These are phyloP conservation scores for Mohoua ochrocephala DNA, from an alignment of 2,113 vertebrate genomes.

Conservation along the genomic window DNA sequence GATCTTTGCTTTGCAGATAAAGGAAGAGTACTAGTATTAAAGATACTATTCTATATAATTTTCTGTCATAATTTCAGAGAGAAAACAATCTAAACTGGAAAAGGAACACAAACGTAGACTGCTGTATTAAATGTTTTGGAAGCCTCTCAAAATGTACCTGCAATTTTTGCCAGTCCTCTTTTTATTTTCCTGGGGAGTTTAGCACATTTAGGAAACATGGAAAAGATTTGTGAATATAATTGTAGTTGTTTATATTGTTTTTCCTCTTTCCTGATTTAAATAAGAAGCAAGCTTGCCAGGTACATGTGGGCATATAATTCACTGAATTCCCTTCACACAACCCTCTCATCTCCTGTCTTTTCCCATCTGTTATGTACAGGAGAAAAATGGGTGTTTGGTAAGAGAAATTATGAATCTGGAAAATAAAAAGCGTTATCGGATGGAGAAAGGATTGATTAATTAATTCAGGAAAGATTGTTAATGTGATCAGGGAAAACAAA, in stretches of 20 bases:
- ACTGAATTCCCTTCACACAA: not conserved
- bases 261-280: not conserved
- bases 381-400: not conserved
- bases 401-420: not conserved
- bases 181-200: not conserved
- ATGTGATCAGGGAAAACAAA: not conserved
- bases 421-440: not conserved
- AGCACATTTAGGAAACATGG: not conserved
- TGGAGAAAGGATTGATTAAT: not conserved
- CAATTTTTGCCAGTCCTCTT: not conserved
- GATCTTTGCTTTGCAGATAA: not conserved
- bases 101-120: not conserved
- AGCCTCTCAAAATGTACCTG: not conserved
- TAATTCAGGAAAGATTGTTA: not conserved
- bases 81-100: not conserved
- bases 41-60: not conserved
- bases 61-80: not conserved
- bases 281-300: not conserved
- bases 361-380: not conserved
- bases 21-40: not conserved
- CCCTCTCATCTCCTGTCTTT: not conserved
- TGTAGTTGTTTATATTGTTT: not conserved
- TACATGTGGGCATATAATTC: not conserved
- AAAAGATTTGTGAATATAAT: not conserved
- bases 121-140: not conserved